Conservation (phyloP, 2,113 vertebrate genomes). For the Piprites chloris region DNA sequence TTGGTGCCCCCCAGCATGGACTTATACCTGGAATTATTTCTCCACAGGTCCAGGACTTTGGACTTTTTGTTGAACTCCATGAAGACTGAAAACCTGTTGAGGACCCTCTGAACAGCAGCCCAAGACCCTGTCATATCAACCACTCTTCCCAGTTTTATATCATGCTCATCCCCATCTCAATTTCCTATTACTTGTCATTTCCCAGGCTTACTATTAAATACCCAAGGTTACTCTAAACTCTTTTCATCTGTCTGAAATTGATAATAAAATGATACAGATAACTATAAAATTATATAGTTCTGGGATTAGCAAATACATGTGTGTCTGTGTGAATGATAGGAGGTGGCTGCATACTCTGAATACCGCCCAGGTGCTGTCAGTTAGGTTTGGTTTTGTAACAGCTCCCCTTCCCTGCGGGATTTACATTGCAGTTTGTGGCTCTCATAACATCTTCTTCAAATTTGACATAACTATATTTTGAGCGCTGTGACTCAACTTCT, state of each 20-base stretch:
- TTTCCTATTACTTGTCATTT: background rate
- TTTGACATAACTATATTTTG: slow-evolving; percentile 1
- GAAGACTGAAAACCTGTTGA: background rate
- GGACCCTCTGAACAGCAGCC: background rate
- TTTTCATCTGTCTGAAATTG: background rate
- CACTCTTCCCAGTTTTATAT: background rate
- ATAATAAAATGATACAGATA: no score
- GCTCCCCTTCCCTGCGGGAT: background rate
- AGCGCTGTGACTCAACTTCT: background rate
- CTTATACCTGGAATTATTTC: background rate
- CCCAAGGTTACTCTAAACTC: slow-evolving; percentile 19
- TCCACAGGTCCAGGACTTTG: background rate
- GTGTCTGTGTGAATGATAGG: background rate
- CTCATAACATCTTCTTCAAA: slow-evolving; percentile 10
- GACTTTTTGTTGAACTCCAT: background rate
- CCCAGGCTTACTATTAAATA: background rate
- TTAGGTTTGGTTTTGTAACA: slow-evolving; percentile 2
- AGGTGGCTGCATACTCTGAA: background rate
- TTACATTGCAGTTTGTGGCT: background rate
- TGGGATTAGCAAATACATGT: background rate
- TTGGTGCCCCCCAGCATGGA: background rate
- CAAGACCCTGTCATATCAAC: fast-evolving
- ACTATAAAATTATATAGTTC: background rate
- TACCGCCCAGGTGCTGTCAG: slow-evolving; percentile 23
- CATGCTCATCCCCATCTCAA: background rate